phyloP scores from a whole-genome alignment of 2,888 invertebrate genomes.

The Morpho helenor region DNA sequence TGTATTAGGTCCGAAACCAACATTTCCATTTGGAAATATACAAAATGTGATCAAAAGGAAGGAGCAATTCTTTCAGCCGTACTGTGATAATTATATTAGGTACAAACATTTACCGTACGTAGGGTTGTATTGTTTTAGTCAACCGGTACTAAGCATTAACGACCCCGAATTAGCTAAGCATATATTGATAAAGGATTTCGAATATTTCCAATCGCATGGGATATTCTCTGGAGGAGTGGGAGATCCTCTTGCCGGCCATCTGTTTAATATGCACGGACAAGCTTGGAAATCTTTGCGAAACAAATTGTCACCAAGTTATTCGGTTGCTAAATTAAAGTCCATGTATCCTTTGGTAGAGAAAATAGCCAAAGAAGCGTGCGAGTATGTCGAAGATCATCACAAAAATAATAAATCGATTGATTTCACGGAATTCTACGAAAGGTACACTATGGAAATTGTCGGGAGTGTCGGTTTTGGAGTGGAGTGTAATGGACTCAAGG shows the following conservation, averaged over 20 bases:
- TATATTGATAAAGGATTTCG: constrained; percentile 81
- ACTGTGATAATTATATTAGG: constrained; percentile 78
- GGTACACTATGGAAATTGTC: constrained; percentile 81
- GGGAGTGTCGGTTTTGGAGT: constrained; percentile 81
- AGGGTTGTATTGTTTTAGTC: constrained; percentile 81
- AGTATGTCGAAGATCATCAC: constrained; percentile 51
- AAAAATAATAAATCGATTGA: constrained; percentile 58
- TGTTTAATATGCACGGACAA: constrained; percentile 78
- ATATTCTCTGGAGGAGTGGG: constrained; percentile 79
- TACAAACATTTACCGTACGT: constrained; percentile 71
- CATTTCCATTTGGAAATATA: constrained; percentile 83
- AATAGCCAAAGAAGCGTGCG: constrained; percentile 73
- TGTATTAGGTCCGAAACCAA: constrained; percentile 75
- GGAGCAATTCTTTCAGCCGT: constrained; percentile 80
- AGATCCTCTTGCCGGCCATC: constrained; percentile 80
- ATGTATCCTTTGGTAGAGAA: constrained; percentile 81
- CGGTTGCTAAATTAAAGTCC: constrained; percentile 82
- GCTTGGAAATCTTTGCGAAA: constrained; percentile 82
- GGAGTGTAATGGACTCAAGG: constrained; percentile 78
- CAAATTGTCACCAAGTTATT: constrained; percentile 83
- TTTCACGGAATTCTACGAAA: constrained; percentile 77
- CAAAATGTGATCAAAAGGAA: constrained; percentile 72
- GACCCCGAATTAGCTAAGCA: constrained; percentile 81
- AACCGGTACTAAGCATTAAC: constrained; percentile 80
- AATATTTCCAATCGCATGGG: constrained; percentile 82